Evolutionary conservation across 2,888 invertebrate species (phyloP), one percentile per base, ranked within the genome.

Genomic region (Glaucopsyche alexis): DNA sequence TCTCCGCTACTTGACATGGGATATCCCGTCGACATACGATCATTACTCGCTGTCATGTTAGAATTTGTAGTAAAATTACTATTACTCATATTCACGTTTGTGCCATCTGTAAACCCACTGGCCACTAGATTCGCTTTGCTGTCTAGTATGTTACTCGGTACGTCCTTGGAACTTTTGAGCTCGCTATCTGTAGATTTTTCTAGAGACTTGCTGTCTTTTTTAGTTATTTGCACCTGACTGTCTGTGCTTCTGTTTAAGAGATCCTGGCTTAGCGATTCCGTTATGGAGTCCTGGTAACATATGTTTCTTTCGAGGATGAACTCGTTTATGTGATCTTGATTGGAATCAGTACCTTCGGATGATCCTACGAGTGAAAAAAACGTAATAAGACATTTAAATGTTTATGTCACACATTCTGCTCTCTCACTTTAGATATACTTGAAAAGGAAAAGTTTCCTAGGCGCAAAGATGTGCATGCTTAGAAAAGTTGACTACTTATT

Each of bases 241-340:
- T 93, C 93, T 0, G 85, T 80, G 74, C 92, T 92, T 55, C 86
- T 79, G 76, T 88, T 90, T 0, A 91, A 79, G 0, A 92, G 78
- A 49, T 93, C 93, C 75, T 93, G 93, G 50, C 89, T 88, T 0
- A 89, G 77, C 0, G 93, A 93, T 71, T 93, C 93, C 0, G 92
- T 89, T 38, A 93, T 79, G 0, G 93, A 93, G 71, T 93, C 93
- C 79, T 93, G 93, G 77, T 90, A 93, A 77, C 93, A 93, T 0
- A 93, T 88, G 74, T 93, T 93, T 3, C 93, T 78, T 81, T 93
- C 93, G 0, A 93, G 78, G 11, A 93, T 88, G 75, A 90, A 93
- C 72, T 93, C 93, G 78, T 91, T 92, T 76, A 87, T 84, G 74
- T 89, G 84, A n/a, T 92, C 93, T 72, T 88, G 89, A 75, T 87